phyloP scores from a whole-genome alignment of 2,113 vertebrate genomes.

The Nothoprocta perdicaria region DNA sequence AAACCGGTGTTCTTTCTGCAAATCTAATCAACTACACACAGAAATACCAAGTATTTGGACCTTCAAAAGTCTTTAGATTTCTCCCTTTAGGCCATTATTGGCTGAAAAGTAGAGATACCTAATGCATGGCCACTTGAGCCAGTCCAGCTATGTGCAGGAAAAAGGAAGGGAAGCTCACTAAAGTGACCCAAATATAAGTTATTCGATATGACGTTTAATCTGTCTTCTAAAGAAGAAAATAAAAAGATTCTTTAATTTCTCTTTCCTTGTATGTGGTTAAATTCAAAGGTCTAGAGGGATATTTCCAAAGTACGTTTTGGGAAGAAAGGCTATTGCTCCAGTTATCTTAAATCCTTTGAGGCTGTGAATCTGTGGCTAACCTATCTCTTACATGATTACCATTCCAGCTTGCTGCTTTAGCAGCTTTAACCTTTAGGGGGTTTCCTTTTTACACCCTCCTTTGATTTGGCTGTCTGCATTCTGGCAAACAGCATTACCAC shows the following conservation, averaged over 20 bases:
- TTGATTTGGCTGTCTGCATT: not conserved
- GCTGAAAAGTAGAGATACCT: not conserved
- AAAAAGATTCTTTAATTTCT: not conserved
- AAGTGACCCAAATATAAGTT: not conserved
- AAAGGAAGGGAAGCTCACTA: not conserved
- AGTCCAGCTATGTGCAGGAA: not conserved
- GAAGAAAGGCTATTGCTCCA: not conserved
- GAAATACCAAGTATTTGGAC: not conserved
- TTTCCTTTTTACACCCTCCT: not conserved
- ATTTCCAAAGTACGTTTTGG: not conserved
- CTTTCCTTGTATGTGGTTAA: not conserved
- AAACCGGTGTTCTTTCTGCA: not conserved
- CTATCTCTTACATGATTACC: not conserved
- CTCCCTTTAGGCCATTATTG: not conserved
- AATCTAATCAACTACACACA: not conserved
- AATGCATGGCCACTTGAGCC: not conserved
- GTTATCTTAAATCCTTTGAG: not conserved
- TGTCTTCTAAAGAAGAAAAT: not conserved
- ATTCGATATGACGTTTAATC: not conserved
- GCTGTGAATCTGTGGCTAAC: not conserved
- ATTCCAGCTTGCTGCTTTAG: not conserved
- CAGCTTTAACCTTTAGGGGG: not conserved
- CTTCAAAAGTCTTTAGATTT: not conserved
- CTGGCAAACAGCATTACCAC: too few relatives aligned
- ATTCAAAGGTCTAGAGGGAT: not conserved